phyloP scores from a whole-genome alignment of 2,113 vertebrate species.

The Pantherophis guttatus region DNA sequence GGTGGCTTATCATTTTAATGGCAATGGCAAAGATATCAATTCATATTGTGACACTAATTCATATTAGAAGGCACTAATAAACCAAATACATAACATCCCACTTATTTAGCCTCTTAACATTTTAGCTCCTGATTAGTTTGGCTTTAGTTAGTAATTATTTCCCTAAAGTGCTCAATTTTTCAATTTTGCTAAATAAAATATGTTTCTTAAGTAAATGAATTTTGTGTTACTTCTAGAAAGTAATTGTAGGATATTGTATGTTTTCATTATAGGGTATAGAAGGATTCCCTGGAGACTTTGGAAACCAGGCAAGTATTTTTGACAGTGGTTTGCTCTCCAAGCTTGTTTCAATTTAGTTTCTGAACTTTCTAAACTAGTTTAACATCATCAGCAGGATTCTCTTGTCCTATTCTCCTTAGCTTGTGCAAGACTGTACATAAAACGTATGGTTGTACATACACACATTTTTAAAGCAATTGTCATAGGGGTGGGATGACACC shows the following conservation, averaged over 20 bases:
- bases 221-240: background rate
- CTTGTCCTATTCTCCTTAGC: background rate
- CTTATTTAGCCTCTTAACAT: background rate
- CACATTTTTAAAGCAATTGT: background rate
- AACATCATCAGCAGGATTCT: background rate
- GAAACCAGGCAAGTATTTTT: conserved; percentile 54
- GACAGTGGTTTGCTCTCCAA: background rate
- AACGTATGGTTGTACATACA: background rate
- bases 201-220: conserved; percentile 1
- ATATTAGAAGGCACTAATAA: background rate
- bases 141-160: background rate
- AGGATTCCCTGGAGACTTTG: conserved; percentile 63
- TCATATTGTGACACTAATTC: background rate
- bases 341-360: background rate
- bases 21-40: background rate
- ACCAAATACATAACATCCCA: background rate
- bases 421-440: background rate
- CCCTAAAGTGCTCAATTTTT: background rate
- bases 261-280: conserved; percentile 59
- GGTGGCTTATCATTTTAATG: background rate
- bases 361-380: background rate
- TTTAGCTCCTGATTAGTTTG: background rate
- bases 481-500: background rate
- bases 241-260: conserved; percentile 12
- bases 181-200: background rate